phyloP scores from a whole-genome alignment of 1,140 invertebrate species.

The Sycophila sp. region DNA sequence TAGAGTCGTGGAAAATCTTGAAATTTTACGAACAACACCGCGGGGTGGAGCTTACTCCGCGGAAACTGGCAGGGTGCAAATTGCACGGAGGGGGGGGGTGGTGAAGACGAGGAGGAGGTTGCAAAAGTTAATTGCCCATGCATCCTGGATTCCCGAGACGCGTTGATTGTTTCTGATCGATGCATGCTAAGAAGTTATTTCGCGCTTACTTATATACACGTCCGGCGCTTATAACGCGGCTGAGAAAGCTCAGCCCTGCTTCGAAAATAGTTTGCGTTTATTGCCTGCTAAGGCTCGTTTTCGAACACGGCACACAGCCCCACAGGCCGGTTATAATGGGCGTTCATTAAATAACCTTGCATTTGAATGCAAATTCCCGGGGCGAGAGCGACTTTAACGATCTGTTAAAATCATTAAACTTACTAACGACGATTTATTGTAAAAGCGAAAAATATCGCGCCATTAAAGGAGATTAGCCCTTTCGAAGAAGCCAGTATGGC shows the following conservation, averaged over 20 bases:
- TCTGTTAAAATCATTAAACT: background rate
- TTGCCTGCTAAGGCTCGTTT: background rate
- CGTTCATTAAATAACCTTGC: constrained; percentile 3
- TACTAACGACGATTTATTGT: background rate
- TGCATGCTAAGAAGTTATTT: background rate
- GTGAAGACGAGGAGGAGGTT: too few relatives aligned
- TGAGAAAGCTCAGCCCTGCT: background rate
- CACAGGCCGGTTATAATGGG: background rate
- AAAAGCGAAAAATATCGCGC: too few relatives aligned
- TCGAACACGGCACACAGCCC: background rate
- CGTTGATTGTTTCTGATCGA: background rate
- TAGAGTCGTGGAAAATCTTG: too few relatives aligned
- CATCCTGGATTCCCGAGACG: too few relatives aligned
- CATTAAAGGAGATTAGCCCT: too few relatives aligned
- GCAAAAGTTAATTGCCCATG: too few relatives aligned
- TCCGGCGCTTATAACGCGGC: background rate
- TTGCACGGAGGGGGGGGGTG: too few relatives aligned
- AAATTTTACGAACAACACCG: background rate
- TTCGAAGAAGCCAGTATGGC: too few relatives aligned
- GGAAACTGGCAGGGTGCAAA: too few relatives aligned
- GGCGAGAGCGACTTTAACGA: background rate
- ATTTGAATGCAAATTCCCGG: background rate
- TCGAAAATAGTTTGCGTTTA: background rate
- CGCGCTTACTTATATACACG: background rate
- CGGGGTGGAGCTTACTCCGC: too few relatives aligned